phyloP scores from a whole-genome alignment of 1,140 invertebrate genomes.

The Ostrea denselamellosa region DNA sequence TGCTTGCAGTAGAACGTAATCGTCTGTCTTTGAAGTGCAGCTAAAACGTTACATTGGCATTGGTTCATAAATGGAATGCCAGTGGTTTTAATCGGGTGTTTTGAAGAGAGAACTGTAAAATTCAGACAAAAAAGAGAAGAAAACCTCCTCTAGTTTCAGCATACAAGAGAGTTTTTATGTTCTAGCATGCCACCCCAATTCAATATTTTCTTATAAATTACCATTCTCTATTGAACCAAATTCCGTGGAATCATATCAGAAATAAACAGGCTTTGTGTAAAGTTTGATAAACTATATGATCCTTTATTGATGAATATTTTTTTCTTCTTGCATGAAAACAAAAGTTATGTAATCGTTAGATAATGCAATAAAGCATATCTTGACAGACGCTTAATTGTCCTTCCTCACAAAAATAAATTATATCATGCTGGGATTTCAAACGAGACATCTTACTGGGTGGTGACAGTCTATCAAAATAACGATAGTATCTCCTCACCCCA shows the following conservation, averaged over 20 bases:
- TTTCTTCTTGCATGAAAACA: neutral
- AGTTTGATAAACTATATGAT: slow-evolving; percentile 20
- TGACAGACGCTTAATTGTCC: neutral
- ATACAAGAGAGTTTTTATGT: neutral
- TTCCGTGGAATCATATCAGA: neutral
- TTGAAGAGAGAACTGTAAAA: neutral
- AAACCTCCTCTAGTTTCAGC: neutral
- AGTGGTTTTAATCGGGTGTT: neutral
- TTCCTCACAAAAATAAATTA: slow-evolving; percentile 15
- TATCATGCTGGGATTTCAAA: neutral
- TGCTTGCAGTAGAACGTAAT: too few relatives aligned
- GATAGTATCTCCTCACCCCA: too few relatives aligned
- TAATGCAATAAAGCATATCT: slow-evolving; percentile 36
- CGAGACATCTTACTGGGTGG: too few relatives aligned
- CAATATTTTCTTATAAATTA: neutral
- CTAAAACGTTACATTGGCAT: too few relatives aligned
- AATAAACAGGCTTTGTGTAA: neutral
- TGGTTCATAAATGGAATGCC: neutral
- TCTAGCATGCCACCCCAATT: neutral
- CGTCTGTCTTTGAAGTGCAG: too few relatives aligned
- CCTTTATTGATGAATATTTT: neutral
- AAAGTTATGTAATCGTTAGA: slow-evolving; percentile 16
- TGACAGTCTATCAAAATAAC: neutral
- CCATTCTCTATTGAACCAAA: neutral
- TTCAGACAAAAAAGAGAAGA: neutral